Evolutionary conservation across 64 coral and sea anemone species (phyloP).

Genomic region (Montipora cactus): DNA sequence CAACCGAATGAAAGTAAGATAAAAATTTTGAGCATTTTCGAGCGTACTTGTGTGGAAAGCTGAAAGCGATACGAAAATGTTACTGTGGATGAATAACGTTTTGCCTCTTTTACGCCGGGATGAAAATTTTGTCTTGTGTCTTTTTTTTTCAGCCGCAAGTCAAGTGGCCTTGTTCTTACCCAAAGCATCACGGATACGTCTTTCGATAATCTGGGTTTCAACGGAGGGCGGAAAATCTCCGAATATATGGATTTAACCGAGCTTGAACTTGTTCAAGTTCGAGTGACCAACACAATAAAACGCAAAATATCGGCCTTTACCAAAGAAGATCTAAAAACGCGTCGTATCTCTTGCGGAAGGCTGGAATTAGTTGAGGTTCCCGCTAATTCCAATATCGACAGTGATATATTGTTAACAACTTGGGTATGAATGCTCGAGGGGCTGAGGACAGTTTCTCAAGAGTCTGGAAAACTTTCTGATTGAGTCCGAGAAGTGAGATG

Average conservation of each 20-base stretch:
- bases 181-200: slow-evolving; percentile 66
- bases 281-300: slow-evolving; percentile 43
- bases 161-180: not conserved
- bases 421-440: not conserved
- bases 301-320: slow-evolving; percentile 72
- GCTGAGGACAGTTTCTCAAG: too few species aligned
- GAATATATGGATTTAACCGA: slow-evolving; percentile 75
- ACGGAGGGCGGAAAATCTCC: slow-evolving; percentile 66
- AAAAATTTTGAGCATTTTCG: too few species aligned
- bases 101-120: too few species aligned
- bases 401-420: slow-evolving; percentile 6
- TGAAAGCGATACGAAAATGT: too few species aligned
- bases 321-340: slow-evolving; percentile 60
- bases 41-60: too few species aligned
- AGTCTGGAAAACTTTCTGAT: too few species aligned
- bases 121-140: too few species aligned
- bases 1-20: too few species aligned
- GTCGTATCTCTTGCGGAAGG: slow-evolving; percentile 37
- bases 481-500: too few species aligned
- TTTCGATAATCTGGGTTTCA: slow-evolving; percentile 70
- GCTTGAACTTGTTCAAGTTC: slow-evolving; percentile 46
- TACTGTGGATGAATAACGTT: too few species aligned
- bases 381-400: slow-evolving; percentile 14
- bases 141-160: slow-evolving; percentile 4
- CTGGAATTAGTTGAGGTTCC: slow-evolving; percentile 61